Percentiles rank a stretch among this genome's conserved stretches.
phyloP scores from a whole-genome alignment of 2,797 vertebrate species.

The Ceyx erithaca region DNA sequence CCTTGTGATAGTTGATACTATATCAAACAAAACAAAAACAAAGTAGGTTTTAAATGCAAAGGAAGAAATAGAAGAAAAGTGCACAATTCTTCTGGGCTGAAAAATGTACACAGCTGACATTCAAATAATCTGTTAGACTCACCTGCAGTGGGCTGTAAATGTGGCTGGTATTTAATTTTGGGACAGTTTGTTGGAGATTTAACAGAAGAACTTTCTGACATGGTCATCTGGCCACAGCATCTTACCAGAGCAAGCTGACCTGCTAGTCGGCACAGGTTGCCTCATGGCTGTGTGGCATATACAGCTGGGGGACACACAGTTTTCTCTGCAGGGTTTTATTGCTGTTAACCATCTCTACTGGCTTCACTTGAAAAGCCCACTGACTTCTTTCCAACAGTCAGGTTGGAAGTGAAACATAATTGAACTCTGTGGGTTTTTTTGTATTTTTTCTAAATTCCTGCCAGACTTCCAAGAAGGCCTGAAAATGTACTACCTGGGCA shows the following conservation, averaged over 20 bases:
- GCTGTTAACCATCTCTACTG: not conserved
- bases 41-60: not conserved
- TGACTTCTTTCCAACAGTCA: not conserved
- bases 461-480: not conserved
- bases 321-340: not conserved
- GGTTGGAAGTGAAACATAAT: not conserved
- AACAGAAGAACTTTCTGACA: not conserved
- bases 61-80: not conserved
- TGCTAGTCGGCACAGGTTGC: not conserved
- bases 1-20: not conserved
- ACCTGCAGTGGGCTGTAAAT: not conserved
- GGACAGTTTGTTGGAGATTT: not conserved
- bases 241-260: not conserved
- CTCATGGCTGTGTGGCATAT: fast-evolving
- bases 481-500: not conserved
- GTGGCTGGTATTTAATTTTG: not conserved
- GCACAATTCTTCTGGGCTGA: not conserved
- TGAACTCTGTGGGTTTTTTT: not conserved
- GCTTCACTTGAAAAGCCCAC: not conserved
- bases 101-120: not conserved
- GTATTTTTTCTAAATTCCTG: not conserved
- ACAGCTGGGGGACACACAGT: fast-evolving
- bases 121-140: not conserved
- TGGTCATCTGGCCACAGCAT: not conserved
- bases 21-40: not conserved